Evolutionary conservation across 2,113 vertebrate genomes (phyloP).

Genomic region (Papio anubis): DNA sequence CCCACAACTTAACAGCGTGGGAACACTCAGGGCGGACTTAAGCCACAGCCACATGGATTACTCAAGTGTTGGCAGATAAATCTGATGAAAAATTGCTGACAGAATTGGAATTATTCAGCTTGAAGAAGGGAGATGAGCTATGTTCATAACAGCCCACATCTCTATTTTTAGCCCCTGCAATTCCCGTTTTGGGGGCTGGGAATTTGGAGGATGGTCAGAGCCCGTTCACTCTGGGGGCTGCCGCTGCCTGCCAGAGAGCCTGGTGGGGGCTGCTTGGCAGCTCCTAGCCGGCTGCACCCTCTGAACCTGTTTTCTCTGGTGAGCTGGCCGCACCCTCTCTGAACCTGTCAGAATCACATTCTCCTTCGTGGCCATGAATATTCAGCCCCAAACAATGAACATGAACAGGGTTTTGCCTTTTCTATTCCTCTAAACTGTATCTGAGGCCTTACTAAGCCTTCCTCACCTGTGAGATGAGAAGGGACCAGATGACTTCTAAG

Average conservation of each 20-base stretch:
- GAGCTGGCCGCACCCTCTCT: fast-evolving
- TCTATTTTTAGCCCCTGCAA: slow-evolving; percentile 9
- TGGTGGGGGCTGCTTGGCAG: no score
- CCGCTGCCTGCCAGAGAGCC: background rate
- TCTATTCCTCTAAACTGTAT: background rate
- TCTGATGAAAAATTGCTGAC: background rate
- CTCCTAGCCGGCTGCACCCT: fast-evolving
- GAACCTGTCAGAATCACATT: background rate
- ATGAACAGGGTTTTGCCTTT: background rate
- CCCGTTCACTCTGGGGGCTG: background rate
- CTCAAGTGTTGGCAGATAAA: background rate
- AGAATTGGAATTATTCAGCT: background rate
- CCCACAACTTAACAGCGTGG: background rate
- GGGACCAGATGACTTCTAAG: background rate
- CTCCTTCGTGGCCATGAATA: fast-evolving
- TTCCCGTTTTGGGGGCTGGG: background rate
- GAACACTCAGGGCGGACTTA: background rate
- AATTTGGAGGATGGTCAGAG: background rate
- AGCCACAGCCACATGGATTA: background rate
- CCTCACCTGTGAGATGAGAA: background rate
- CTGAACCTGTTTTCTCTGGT: background rate
- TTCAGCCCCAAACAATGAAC: background rate
- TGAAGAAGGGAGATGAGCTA: background rate
- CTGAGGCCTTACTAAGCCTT: background rate
- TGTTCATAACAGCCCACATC: background rate